Conservation (phyloP, 1,140 invertebrate species). For the Lamellibrachia luymesi region DNA sequence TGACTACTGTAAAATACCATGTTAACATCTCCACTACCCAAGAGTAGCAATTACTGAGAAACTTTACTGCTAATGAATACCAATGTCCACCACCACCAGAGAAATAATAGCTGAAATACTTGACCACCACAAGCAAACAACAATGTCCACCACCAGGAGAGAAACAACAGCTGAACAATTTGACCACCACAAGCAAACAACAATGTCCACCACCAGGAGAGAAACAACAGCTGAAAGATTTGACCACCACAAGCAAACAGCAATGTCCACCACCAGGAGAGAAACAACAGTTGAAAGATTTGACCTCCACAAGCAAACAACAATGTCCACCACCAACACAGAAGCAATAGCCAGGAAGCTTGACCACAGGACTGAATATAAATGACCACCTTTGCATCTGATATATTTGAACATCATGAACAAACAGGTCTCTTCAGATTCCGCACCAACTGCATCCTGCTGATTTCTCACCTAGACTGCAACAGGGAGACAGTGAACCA, state of each 20-base stretch:
- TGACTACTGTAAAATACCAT: background rate
- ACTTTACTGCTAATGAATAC: background rate
- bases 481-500: background rate
- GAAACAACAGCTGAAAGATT: too few species aligned
- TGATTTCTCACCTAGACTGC: background rate
- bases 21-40: background rate
- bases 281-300: background rate
- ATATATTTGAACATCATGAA: background rate
- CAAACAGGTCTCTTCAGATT: background rate
- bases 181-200: background rate
- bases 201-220: background rate
- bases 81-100: background rate
- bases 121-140: background rate
- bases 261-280: background rate
- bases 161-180: background rate
- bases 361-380: background rate
- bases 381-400: background rate
- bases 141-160: background rate
- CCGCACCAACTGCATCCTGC: too few species aligned
- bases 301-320: background rate
- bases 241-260: too few species aligned
- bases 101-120: background rate
- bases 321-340: background rate
- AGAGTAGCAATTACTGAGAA: background rate
- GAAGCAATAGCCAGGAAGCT: background rate